Base-by-base conservation (phyloP, 1,140 invertebrate species). In the Centruroides sculpturatus region DNA sequence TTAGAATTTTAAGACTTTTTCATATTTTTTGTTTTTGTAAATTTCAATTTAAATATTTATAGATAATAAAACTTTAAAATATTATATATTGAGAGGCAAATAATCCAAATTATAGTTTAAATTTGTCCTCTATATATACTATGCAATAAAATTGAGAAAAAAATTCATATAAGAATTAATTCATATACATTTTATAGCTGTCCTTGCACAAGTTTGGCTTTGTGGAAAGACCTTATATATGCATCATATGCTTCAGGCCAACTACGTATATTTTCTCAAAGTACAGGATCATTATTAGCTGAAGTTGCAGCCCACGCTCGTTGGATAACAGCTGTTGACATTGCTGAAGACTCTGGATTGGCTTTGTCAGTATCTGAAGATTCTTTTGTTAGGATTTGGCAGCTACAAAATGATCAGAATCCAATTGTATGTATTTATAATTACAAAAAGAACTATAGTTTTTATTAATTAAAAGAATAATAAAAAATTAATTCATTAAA, bases 181-280 rank as follows among this genome's bases (percentile, higher is more conserved):
- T 41, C 8, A 41, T 41, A 41, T 41, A 51, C 11, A 7, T 58
- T 53, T 35, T 23, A 49, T 65, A 73, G 72, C 9, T 69, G 64
- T 34, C 70, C 71, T 8, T 73, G 71, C 58, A 68, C 66, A 49
- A 67, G 66, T 23, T 23, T 73, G 34, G 65, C 61, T 8, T 12
- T 72, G 47, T 72, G 68, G 67, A 68, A 69, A 55, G 69, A 70
- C 47, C 65, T 72, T 34, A 57, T 79, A 2, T 64, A 76, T 11
- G 74, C 69, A 13, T 74, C 66, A 1, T 79, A 75, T 69, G 75
- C 74, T 3, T 76, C 74, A 23, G 78, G 78, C n/a, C 76, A 78
- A 61, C 62, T 79, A 11, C 61, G 74, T 51, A 58, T 78, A 3
- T 78, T 72, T 66, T 68, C 67, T 59, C 59, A 66, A 3, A 56